These are phyloP conservation scores for Macrotus californicus DNA, from an alignment of 2,113 vertebrate species.

Conservation along the genomic window DNA sequence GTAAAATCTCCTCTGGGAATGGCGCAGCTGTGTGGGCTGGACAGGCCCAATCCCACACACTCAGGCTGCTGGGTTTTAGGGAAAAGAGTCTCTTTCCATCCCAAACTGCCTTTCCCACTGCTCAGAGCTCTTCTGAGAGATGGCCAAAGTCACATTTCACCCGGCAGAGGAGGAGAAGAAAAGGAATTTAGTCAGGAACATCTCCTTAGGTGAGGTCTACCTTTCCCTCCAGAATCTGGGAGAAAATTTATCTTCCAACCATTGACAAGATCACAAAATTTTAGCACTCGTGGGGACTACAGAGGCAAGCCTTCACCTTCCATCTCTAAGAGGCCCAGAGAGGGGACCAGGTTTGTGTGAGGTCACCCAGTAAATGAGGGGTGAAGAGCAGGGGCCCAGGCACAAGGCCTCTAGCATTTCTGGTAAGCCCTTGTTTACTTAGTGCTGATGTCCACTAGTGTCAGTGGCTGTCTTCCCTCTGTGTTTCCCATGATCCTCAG, in stretches of 20 bases:
- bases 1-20: neutral
- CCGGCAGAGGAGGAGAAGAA: neutral
- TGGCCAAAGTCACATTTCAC: neutral
- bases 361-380: neutral
- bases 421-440: neutral
- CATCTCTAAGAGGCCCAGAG: neutral
- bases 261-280: neutral
- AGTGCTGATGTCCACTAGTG: neutral
- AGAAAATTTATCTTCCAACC: neutral
- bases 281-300: neutral
- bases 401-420: rapidly evolving
- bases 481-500: neutral
- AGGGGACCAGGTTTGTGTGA: neutral
- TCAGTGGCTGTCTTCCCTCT: neutral
- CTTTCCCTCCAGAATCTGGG: neutral
- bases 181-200: neutral
- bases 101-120: neutral
- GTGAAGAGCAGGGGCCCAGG: neutral
- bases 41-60: neutral
- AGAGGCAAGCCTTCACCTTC: neutral
- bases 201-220: neutral
- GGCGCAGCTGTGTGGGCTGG: too few species aligned
- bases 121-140: neutral
- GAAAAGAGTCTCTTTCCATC: neutral
- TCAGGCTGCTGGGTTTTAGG: neutral